Evolutionary conservation across 2,113 vertebrate genomes (phyloP).

Genomic region (Phylloscopus whistleri): DNA sequence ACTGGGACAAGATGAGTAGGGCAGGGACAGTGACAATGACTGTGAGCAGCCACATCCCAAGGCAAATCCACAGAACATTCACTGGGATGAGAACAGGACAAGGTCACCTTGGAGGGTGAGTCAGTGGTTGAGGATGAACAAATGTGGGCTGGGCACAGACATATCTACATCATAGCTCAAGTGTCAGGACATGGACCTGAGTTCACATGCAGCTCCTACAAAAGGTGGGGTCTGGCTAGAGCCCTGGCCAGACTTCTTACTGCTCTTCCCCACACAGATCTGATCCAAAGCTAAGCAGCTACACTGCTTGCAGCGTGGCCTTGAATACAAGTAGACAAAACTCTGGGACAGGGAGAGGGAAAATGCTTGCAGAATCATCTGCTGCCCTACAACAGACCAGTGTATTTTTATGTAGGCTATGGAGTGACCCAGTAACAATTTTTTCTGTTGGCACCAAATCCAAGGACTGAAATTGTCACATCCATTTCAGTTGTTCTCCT

Average conservation of each 20-base stretch:
- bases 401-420: background rate
- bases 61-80: background rate
- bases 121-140: background rate
- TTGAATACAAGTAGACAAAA: background rate
- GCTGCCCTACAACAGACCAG: background rate
- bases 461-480: background rate
- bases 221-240: background rate
- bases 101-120: fast-evolving
- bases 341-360: background rate
- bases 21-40: background rate
- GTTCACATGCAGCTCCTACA: background rate
- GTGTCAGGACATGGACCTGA: background rate
- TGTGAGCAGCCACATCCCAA: background rate
- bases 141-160: background rate
- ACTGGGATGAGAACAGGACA: background rate
- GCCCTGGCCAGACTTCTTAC: background rate
- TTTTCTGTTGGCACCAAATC: background rate
- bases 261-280: background rate
- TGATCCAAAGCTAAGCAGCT: background rate
- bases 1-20: fast-evolving
- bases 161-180: background rate
- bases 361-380: background rate
- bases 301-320: fast-evolving
- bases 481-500: background rate
- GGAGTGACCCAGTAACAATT: background rate